Percentiles rank a stretch among this genome's conserved stretches.
Evolutionary conservation across 92 coral and sea anemone species (phyloP).

Genomic region (Montipora capitata): DNA sequence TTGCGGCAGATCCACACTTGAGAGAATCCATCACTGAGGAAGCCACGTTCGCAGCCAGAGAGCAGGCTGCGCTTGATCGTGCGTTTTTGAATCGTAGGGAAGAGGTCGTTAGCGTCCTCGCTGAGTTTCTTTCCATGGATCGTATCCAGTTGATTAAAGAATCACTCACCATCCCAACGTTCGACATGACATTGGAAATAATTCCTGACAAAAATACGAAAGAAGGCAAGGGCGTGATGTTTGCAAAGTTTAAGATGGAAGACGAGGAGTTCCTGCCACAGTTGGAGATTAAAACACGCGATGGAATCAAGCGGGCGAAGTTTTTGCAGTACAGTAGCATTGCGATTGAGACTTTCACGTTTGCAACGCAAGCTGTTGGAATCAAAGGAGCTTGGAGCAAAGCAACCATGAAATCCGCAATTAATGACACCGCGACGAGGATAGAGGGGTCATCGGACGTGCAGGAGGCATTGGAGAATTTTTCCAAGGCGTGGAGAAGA

Average conservation of each 20-base stretch:
- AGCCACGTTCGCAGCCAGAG: slow-evolving; percentile 52
- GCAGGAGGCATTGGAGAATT: slow-evolving; percentile 37
- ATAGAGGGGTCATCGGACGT: slow-evolving; percentile 46
- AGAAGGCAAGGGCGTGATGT: too few species aligned
- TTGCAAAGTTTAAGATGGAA: too few species aligned
- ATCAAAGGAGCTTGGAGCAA: slow-evolving; percentile 25
- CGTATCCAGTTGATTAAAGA: slow-evolving; percentile 12
- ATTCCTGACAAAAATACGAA: too few species aligned
- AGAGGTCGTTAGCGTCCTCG: not conserved
- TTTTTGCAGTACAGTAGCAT: slow-evolving; percentile 65
- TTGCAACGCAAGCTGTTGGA: slow-evolving; percentile 68
- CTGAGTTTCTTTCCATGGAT: not conserved
- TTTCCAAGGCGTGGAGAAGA: slow-evolving; percentile 55
- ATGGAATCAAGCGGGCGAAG: slow-evolving; percentile 56
- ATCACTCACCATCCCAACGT: not conserved
- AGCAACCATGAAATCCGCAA: slow-evolving; percentile 38
- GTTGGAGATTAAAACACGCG: slow-evolving; percentile 21
- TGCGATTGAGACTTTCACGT: slow-evolving; percentile 54
- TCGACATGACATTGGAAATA: too few species aligned
- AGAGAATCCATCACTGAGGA: slow-evolving; percentile 33
- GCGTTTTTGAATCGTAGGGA: slow-evolving; percentile 50
- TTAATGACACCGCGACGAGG: slow-evolving; percentile 46
- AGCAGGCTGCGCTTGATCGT: slow-evolving; percentile 54
- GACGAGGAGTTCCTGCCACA: slow-evolving; percentile 27
- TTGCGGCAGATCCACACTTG: slow-evolving; percentile 41